Conservation (phyloP, 1,140 invertebrate species). For the Temnothorax longispinosus region DNA sequence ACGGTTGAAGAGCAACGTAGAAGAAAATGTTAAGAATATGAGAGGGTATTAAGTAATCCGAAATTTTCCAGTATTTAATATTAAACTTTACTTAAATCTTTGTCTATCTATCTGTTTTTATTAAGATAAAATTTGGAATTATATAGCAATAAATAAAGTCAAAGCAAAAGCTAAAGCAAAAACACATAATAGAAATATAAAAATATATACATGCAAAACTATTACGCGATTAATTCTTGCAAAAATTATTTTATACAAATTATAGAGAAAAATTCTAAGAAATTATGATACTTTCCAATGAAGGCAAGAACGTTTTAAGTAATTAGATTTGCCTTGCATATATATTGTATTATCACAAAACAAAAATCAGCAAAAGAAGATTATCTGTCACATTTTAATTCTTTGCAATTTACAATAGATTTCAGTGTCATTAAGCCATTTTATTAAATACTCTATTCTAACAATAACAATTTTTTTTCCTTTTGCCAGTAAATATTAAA, state of each 20-base stretch:
- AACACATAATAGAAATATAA: not conserved
- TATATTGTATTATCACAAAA: not conserved
- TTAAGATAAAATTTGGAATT: not conserved
- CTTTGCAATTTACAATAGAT: not conserved
- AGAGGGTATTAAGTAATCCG: no score
- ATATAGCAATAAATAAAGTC: not conserved
- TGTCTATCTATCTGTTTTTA: not conserved
- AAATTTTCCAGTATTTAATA: no score
- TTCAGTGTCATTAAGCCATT: not conserved
- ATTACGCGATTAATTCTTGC: not conserved
- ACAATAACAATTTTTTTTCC: no score
- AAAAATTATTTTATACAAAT: not conserved
- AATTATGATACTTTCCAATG: not conserved
- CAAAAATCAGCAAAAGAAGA: not conserved
- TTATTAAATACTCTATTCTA: no score
- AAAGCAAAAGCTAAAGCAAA: not conserved
- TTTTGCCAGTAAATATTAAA: no score
- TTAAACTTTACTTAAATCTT: no score
- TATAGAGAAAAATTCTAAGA: not conserved
- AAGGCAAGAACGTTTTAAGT: not conserved
- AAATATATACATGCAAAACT: not conserved
- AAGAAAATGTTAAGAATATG: no score
- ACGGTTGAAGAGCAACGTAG: no score
- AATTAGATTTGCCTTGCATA: not conserved
- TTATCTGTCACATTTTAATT: not conserved